Conservation (phyloP, 2,113 vertebrate species). For the Chaetops frenatus region DNA sequence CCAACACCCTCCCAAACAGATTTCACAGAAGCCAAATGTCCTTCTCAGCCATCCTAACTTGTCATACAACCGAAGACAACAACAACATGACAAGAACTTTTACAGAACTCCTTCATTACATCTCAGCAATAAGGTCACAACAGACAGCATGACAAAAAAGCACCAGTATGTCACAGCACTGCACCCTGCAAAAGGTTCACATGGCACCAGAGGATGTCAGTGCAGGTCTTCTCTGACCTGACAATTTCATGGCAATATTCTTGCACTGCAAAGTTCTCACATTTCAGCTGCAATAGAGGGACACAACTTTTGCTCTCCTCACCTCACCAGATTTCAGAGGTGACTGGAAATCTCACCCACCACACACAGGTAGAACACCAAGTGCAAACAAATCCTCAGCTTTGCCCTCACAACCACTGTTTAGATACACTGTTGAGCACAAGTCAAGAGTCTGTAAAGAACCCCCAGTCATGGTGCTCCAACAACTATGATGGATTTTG, state of each 20-base stretch:
- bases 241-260: not conserved
- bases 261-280: not conserved
- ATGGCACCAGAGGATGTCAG: not conserved
- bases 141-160: not conserved
- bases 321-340: not conserved
- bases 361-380: fast-evolving
- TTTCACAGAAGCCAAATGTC: not conserved
- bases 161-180: not conserved
- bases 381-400: not conserved
- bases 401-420: not conserved
- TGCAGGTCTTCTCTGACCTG: not conserved
- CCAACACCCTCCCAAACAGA: not conserved
- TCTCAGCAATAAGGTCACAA: not conserved
- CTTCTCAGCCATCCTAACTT: not conserved
- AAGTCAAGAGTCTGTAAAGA: not conserved
- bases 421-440: not conserved
- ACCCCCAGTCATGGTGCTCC: not conserved
- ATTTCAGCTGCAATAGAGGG: not conserved
- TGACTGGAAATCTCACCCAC: not conserved
- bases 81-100: not conserved
- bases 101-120: not conserved
- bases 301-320: not conserved
- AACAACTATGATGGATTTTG: not conserved
- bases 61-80: not conserved
- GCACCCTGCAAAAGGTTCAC: not conserved